A percentile compares a stretch with the other conserved stretches of the same genome.
phyloP scores from a whole-genome alignment of 2,797 vertebrate genomes.

The Arvicola amphibius region DNA sequence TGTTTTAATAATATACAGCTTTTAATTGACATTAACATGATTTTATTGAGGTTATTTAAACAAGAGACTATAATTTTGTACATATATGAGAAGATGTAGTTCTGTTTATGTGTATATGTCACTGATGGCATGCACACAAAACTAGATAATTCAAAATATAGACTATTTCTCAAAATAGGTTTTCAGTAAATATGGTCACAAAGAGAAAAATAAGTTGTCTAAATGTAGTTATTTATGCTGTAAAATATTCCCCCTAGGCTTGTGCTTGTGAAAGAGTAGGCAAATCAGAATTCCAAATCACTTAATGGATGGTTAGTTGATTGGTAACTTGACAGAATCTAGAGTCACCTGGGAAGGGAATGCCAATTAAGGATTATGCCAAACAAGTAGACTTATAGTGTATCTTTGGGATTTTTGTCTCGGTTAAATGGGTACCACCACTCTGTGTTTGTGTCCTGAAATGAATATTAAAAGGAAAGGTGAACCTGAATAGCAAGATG shows the following conservation, averaged over 20 bases:
- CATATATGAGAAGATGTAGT: not conserved
- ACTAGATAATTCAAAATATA: not conserved
- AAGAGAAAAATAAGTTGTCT: not conserved
- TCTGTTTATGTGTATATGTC: not conserved
- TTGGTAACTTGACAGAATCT: not conserved
- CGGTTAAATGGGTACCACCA: not conserved
- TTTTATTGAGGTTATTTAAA: conserved; percentile 32
- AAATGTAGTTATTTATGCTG: not conserved
- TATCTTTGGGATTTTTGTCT: not conserved
- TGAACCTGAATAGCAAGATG: not conserved
- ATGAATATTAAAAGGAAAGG: not conserved
- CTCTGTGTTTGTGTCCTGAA: not conserved
- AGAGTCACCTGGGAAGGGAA: not conserved
- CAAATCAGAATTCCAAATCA: not conserved
- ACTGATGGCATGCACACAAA: not conserved
- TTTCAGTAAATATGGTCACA: not conserved
- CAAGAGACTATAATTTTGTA: not conserved
- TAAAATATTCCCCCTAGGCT: not conserved
- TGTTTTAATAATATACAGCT: not conserved
- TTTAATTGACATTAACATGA: not conserved
- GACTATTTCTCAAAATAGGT: not conserved
- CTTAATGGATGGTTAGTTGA: not conserved
- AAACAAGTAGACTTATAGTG: no score
- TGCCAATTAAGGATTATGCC: not conserved
- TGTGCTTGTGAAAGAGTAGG: not conserved